Conservation (phyloP, 2,888 invertebrate genomes). For the Chrysolina haemoptera region DNA sequence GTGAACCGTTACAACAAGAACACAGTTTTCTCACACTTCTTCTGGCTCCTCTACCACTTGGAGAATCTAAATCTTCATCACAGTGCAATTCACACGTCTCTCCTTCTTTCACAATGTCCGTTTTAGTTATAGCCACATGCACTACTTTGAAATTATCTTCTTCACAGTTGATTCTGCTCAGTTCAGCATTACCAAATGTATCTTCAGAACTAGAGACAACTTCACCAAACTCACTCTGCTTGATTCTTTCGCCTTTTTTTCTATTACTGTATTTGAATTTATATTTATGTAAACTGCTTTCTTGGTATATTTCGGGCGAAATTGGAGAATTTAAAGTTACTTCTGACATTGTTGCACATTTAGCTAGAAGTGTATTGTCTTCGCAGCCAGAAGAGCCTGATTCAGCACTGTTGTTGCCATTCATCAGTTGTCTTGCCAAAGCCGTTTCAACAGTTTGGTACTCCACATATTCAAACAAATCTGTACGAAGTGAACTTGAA, state of each 20-base stretch:
- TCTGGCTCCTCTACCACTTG: constrained; percentile 65
- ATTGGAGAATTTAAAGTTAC: constrained; percentile 68
- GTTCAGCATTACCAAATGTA: constrained; percentile 63
- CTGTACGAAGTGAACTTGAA: constrained; percentile 62
- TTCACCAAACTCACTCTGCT: constrained; percentile 51
- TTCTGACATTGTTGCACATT: constrained; percentile 68
- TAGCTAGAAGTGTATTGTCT: constrained; percentile 66
- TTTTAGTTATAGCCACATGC: constrained; percentile 63
- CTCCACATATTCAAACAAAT: constrained; percentile 68
- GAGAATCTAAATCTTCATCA: constrained; percentile 60
- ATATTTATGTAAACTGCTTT: constrained; percentile 65
- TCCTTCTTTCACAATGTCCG: constrained; percentile 58
- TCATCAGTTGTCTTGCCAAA: constrained; percentile 61
- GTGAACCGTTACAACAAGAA: constrained; percentile 67
- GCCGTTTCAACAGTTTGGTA: constrained; percentile 64
- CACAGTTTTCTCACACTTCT: constrained; percentile 66
- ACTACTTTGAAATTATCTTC: constrained; percentile 62
- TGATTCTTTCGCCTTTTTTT: constrained; percentile 63
- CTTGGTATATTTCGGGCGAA: constrained; percentile 64
- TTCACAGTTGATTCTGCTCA: constrained; percentile 54
- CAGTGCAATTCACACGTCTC: constrained; percentile 62
- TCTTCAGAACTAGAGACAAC: constrained; percentile 67
- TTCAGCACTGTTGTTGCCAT: constrained; percentile 62
- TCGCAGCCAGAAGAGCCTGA: constrained; percentile 63
- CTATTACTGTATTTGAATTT: constrained; percentile 69